These are phyloP conservation scores for Leguminivora glycinivorella DNA, from an alignment of 1,140 invertebrate genomes.

Conservation along the genomic window DNA sequence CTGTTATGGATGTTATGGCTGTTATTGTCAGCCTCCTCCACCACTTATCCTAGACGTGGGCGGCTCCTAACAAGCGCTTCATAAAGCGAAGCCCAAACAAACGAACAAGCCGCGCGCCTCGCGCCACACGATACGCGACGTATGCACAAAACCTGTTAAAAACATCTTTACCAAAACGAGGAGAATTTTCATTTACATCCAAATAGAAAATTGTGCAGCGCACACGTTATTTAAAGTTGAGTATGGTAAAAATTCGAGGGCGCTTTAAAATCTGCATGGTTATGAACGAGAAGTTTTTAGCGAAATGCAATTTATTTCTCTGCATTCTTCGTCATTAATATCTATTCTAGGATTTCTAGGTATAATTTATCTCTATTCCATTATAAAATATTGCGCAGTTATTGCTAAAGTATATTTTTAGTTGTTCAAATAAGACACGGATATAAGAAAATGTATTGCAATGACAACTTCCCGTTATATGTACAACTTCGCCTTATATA, in stretches of 20 bases:
- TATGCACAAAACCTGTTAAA: constrained; percentile 1
- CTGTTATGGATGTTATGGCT: no score
- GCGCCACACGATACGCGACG: neutral
- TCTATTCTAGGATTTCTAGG: no score
- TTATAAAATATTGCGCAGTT: no score
- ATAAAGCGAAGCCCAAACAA: constrained; percentile 27
- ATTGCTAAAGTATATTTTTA: no score
- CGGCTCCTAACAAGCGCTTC: constrained; percentile 20
- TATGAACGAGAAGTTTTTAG: neutral
- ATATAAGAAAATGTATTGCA: no score
- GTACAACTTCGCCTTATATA: no score
- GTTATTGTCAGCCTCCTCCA: neutral
- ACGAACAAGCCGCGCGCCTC: neutral
- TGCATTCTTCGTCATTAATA: neutral
- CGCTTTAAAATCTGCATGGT: neutral
- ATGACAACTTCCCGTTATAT: no score
- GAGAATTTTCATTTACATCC: constrained; percentile 9
- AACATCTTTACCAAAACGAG: neutral
- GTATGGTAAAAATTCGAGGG: neutral
- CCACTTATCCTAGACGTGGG: neutral
- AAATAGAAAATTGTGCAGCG: constrained; percentile 14
- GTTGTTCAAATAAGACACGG: no score
- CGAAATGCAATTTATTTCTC: neutral
- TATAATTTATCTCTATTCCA: no score
- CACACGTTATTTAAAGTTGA: constrained; percentile 10